Base-by-base conservation (phyloP, 2,797 vertebrate species). In the Falco berigora region DNA sequence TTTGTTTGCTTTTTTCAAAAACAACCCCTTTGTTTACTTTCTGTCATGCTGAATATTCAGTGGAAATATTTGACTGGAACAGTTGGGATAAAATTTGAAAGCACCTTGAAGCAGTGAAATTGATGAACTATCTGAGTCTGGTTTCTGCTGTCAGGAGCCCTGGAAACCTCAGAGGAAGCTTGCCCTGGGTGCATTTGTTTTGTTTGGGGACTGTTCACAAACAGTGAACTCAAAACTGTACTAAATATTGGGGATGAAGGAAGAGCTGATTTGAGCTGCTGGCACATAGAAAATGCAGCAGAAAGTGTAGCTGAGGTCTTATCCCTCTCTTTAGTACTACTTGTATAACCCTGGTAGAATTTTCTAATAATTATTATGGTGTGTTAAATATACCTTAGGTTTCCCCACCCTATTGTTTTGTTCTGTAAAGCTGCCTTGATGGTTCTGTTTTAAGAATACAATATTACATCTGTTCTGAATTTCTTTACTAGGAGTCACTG, bases 231-330 rank as follows among this genome's bases (percentile, higher is more conserved):
- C 44, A 81, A 69, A 92, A 76, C 22, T 12, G 8, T 47, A 8
- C 24, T 47, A 61, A 91, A 40, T 88, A 75, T 13, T 47, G 14
- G 6, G 20, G 14, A 11, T 58, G 75, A 68, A 36, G 55, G 49
- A 84, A 82, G 0, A 2, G 55, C 34, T 92, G 56, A 10, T 55
- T 11, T 28, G 52, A 84, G 58, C 40, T 87, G 28, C 11, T 72
- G 32, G 46, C 28, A 27, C 20, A 34, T 7, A 44, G n/a, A 4
- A 32, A 21, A 44, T 0, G 0, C 12, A 28, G 32, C 23, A 67
- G 62, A 89, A 91, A 89, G 50, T 4, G 5, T 6, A 44, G 17
- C 2, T 82, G 52, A 73, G n/a, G 9, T 88, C 32, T 95, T 74
- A 74, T 36, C 21, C 8, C 18, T 62, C 14, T 38, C 34, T 56